Conservation (phyloP, 2,113 vertebrate species). For the Mellivora capensis region DNA sequence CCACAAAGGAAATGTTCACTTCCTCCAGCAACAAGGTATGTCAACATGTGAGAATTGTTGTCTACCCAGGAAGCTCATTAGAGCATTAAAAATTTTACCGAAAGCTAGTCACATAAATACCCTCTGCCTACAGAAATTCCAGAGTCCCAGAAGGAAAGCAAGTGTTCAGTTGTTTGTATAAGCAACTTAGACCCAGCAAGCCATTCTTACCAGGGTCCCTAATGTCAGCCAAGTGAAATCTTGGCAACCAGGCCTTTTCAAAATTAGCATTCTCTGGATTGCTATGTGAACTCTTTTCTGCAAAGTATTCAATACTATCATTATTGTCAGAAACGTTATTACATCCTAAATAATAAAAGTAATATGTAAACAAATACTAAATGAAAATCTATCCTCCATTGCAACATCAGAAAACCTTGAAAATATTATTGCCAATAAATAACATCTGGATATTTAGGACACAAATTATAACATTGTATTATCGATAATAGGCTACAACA, state of each 20-base stretch:
- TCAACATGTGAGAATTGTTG: neutral
- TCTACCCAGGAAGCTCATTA: neutral
- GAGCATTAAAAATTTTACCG: neutral
- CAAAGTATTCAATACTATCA: neutral
- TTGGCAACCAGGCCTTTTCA: neutral
- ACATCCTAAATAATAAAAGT: neutral
- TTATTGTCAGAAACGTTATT: neutral
- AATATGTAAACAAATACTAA: neutral
- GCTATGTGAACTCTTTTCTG: neutral
- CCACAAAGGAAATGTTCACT: neutral
- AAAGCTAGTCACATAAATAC: neutral
- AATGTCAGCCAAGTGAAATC: neutral
- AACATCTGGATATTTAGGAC: neutral
- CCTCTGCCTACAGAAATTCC: neutral
- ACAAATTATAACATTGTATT: neutral
- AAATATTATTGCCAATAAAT: neutral
- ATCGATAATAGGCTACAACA: neutral
- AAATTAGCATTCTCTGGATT: neutral
- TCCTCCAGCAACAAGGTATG: neutral
- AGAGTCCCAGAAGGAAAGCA: neutral
- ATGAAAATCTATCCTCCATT: neutral
- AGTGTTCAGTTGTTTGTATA: neutral
- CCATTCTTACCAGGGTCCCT: neutral
- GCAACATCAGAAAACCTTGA: neutral
- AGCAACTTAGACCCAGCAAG: neutral